Base-by-base conservation (phyloP, 2,797 vertebrate genomes). In the Karalla daura region DNA sequence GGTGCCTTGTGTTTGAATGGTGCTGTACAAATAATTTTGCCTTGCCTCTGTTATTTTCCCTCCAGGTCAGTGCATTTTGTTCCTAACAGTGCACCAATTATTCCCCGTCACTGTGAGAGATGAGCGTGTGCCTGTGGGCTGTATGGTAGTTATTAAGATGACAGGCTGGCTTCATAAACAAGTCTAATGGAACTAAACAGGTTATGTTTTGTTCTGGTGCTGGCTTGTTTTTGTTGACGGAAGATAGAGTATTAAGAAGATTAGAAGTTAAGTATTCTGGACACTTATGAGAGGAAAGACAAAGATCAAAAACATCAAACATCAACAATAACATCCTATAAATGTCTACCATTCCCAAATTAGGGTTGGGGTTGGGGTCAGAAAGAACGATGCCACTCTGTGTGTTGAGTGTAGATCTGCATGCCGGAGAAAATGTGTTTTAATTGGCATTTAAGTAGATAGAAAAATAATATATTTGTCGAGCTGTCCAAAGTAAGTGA, bases 11-110 rank as follows among this genome's bases (percentile, higher is more conserved):
- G n/a, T n/a, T n/a, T n/a, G n/a, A n/a, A n/a, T n/a, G n/a, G n/a
- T n/a, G n/a, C n/a, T n/a, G n/a, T n/a, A n/a, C n/a, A n/a, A n/a
- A n/a, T n/a, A n/a, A n/a, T n/a, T n/a, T n/a, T n/a, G n/a, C n/a
- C 51, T 59, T 44, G 46, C n/a, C 37, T 61, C 27, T 40, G 47
- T 37, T 52, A 25, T 64, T 55, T 69, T 74, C 58, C 32, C 25
- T 7, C 53, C 58, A 66, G 70, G 66, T 79, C 59, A 58, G 61
- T 49, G 47, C 77, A 68, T 65, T 80, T 70, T 63, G 70, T 82
- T 74, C 65, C 77, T 50, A 65, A 65, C 72, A 45, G 59, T 70
- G 49, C 55, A 62, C 43, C 83, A 85, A 86, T 91, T 89, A 90
- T 76, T 51, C 50, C 27, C 63, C 53, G 18, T 83, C 50, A 50